Base-by-base conservation (phyloP, 2,888 invertebrate genomes). In the Hybos culiciformis region DNA sequence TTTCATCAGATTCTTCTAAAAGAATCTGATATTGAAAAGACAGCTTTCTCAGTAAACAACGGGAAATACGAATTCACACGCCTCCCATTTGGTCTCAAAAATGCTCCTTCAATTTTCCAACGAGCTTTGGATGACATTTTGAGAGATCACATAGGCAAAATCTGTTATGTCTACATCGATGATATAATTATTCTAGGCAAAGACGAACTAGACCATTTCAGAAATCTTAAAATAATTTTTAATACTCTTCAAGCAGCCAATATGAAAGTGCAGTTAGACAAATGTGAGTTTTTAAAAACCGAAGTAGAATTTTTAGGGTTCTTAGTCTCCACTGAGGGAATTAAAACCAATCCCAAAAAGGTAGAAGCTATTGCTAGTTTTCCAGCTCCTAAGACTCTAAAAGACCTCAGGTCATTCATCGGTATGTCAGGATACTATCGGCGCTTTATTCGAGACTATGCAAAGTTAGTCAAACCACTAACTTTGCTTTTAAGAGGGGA, bases 201-300 rank as follows among this genome's bases (percentile, higher is more conserved):
- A n/a, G n/a, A n/a, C n/a, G n/a, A n/a, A n/a, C n/a, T n/a, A n/a
- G n/a, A n/a, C n/a, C n/a, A n/a, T n/a, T n/a, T n/a, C n/a, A n/a
- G n/a, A n/a, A n/a, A n/a, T n/a, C n/a, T n/a, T n/a, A n/a, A n/a
- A n/a, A n/a, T n/a, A n/a, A n/a, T n/a, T n/a, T n/a, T n/a, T n/a
- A n/a, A n/a, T n/a, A n/a, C n/a, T n/a, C n/a, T n/a, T n/a, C n/a
- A n/a, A n/a, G n/a, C n/a, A n/a, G n/a, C n/a, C n/a, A n/a, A n/a
- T n/a, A n/a, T n/a, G n/a, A n/a, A n/a, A n/a, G n/a, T n/a, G n/a
- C n/a, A n/a, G n/a, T n/a, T n/a, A n/a, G n/a, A n/a, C n/a, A n/a
- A n/a, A n/a, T n/a, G n/a, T n/a, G n/a, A n/a, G n/a, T 55, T 55
- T 41, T 37, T 55, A 4, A 33, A 39, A 18, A 50, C 52, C 33